Conservation (phyloP, 2,797 vertebrate species). For the Thripadectes ignobilis region DNA sequence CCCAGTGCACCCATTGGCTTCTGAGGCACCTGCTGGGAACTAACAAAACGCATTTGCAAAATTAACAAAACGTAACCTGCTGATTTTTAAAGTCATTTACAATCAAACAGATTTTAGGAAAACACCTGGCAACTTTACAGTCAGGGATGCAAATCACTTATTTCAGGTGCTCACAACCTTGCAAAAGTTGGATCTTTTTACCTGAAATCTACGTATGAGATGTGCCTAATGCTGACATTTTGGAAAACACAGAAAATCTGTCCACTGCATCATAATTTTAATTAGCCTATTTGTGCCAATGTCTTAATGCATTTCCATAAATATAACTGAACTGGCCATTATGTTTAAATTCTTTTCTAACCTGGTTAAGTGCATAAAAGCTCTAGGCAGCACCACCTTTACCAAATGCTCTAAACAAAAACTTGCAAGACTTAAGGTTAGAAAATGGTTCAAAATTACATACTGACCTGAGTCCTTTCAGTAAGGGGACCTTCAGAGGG, state of each 20-base stretch:
- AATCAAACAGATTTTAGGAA: neutral
- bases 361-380: neutral
- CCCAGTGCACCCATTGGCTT: slow-evolving; percentile 75
- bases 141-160: neutral
- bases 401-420: neutral
- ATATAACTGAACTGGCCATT: neutral
- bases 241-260: neutral
- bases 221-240: neutral
- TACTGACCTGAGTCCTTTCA: slow-evolving; percentile 74
- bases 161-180: neutral
- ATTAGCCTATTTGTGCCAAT: neutral
- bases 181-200: neutral
- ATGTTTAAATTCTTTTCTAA: neutral
- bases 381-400: neutral
- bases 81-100: neutral
- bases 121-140: neutral
- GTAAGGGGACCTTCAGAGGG: slow-evolving; percentile 53
- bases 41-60: slow-evolving; percentile 70
- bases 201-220: neutral
- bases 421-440: neutral
- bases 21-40: slow-evolving; percentile 79
- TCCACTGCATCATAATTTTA: neutral
- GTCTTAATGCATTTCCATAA: neutral
- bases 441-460: neutral
- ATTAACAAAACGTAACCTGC: neutral